Base-by-base conservation (phyloP, 2,797 vertebrate genomes). In the Cuniculus paca region DNA sequence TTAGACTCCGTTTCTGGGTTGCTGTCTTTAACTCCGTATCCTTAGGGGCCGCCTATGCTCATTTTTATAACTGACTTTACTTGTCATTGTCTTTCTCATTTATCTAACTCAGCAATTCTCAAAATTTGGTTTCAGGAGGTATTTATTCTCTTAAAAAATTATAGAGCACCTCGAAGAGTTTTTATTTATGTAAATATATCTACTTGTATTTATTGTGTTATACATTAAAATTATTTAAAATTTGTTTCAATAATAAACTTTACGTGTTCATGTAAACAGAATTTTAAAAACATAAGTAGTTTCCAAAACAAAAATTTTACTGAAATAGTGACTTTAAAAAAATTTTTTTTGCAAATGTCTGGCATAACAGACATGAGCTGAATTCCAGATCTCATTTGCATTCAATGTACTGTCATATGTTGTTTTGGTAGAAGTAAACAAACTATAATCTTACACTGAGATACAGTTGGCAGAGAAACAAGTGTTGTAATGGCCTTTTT, bases 141-240 rank as follows among this genome's bases (percentile, higher is more conserved):
- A 2, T 61, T 95, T 79, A 79, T 31, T 79, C 7, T 92, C 36
- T 63, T 94, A 93, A 93, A 93, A 83, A 93, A 52, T 79, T 90
- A 77, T 54, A 78, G 60, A 82, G 65, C 24, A 58, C 50, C 50
- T 90, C 48, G 36, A 39, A 70, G 45, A 89, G 24, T 84, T 90
- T 96, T 61, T 85, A 77, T 95, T 72, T 84, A 50, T 58, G 6
- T 70, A 56, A 75, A 82, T 88, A 26, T 81, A n/a, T 83, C 20
- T 90, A 78, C n/a, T 45, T 75, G 24, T 42, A 75, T 80, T 90
- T 92, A 54, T 78, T 56, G 5, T 58, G 54, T 87, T 82, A 68
- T 50, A 90, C 84, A n/a, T 79, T 90, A 60, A 81, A 58, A 60
- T 28, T 34, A 42, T 83, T 83, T 83, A 42, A 34, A 61, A 48